These are phyloP conservation scores for Phylloscopus collybita DNA, from an alignment of 2,797 vertebrate species.

Conservation along the genomic window DNA sequence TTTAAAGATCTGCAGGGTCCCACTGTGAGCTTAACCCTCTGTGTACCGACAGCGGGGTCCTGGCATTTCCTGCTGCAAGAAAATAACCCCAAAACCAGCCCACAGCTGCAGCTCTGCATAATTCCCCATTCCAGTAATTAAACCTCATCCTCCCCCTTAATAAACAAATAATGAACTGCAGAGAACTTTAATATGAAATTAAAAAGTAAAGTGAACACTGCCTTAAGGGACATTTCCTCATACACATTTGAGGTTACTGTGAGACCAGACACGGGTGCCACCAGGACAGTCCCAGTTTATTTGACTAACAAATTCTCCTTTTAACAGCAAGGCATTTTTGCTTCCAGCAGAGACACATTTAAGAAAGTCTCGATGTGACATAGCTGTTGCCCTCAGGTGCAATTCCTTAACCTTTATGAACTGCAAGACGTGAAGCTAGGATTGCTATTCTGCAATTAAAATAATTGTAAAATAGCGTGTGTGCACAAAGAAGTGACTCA, in stretches of 20 bases:
- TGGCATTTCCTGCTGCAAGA: neutral
- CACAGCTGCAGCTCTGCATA: neutral
- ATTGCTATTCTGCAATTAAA: constrained; percentile 42
- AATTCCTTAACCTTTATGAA: constrained; percentile 37
- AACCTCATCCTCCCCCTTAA: neutral
- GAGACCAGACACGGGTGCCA: neutral
- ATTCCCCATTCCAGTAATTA: neutral
- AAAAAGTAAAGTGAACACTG: neutral
- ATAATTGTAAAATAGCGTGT: neutral
- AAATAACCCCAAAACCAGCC: neutral
- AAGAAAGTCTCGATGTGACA: neutral
- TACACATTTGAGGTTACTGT: neutral
- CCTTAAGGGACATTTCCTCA: neutral
- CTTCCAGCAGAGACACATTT: constrained; percentile 9
- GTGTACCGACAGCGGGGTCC: neutral
- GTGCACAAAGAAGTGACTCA: neutral
- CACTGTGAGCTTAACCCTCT: neutral
- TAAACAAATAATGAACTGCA: neutral
- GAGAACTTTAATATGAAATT: neutral
- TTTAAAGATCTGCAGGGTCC: neutral
- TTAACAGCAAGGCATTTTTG: neutral
- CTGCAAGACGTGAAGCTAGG: neutral
- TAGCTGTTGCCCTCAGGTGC: neutral
- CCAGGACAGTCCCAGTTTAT: neutral
- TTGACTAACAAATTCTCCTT: constrained; percentile 35